Evolutionary conservation across 2,888 invertebrate genomes (phyloP), one percentile per base, ranked within the genome.

Genomic region (Meteorus cinctellus): DNA sequence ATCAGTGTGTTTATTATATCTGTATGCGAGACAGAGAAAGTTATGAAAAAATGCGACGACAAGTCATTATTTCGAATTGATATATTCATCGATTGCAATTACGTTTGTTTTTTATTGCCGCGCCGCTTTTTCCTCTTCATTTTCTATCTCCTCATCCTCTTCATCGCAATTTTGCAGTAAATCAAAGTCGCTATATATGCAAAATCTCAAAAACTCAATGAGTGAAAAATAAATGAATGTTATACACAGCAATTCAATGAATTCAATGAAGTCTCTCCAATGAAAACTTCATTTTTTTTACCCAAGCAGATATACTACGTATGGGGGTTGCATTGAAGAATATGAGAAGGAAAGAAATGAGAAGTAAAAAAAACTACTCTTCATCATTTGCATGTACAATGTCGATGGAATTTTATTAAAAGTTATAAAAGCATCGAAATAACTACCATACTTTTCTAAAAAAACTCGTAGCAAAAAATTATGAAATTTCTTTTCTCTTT

Each of bases 201-300:
- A 31, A 24, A 41, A 41, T 41, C 65, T 51, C 51, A 14, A 45
- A 63, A 45, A 34, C 4, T n/a, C 14, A 63, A 63, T 48, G 62
- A 65, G 34, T 65, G 31, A 45, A 19, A 65, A 51, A 63, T 72
- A 48, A 63, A 72, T 41, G 16, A 45, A 72, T 60, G 12, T 14
- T 27, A 19, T 16, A 10, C 4, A 41, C n/a, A 41, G 24, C 36
- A 41, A 14, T 51, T 60, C 71, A 41, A 62, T n/a, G 65, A 66
- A 66, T 66, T 41, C 36, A 65, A 65, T 41, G 34, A 65, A 31
- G 29, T 66, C 34, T 41, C 16, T 36, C 16, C 24, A 66, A 19
- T 66, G 45, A 36, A 66, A 12, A 66, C 19, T 55, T 19, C 10
- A 19, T 19, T 8, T 19, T 24, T n/a, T 55, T n/a, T 4, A 48